Conservation (phyloP, 30 jellyfish, hydroid and myxozoan species). For the Kudoa iwatai region DNA sequence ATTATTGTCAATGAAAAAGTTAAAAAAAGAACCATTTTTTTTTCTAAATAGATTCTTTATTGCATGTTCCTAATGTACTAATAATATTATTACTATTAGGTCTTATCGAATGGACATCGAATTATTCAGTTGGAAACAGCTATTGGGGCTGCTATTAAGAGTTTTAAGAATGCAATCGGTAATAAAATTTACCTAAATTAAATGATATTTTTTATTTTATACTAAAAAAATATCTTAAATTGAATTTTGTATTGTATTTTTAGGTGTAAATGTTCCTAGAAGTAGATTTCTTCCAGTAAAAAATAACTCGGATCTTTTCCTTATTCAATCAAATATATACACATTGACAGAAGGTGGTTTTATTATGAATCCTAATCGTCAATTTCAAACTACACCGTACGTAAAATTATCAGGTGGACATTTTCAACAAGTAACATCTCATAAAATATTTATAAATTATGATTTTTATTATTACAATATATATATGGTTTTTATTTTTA, state of each 20-base stretch:
- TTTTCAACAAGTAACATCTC: slow-evolving; percentile 18
- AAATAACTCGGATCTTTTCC: slow-evolving; percentile 32
- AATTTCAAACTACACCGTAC: slow-evolving; percentile 32
- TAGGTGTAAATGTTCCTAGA: slow-evolving; percentile 80
- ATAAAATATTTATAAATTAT: too few relatives aligned
- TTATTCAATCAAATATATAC: slow-evolving; percentile 45
- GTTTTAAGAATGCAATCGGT: slow-evolving; percentile 47
- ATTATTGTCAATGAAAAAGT: slow-evolving; percentile 34
- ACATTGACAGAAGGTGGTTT: slow-evolving; percentile 30
- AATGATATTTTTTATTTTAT: too few relatives aligned
- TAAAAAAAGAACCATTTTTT: too few relatives aligned
- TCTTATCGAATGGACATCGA: slow-evolving; percentile 27
- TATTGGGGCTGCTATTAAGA: slow-evolving; percentile 73
- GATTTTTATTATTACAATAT: too few relatives aligned
- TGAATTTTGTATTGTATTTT: background rate
- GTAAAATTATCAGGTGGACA: slow-evolving; percentile 35
- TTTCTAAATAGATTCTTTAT: too few relatives aligned
- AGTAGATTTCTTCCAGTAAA: slow-evolving; percentile 80
- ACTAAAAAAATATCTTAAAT: too few relatives aligned
- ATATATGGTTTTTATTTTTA: background rate
- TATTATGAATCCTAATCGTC: slow-evolving; percentile 26
- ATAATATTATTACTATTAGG: slow-evolving; percentile 3
- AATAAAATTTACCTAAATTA: too few relatives aligned
- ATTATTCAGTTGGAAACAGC: slow-evolving; percentile 75
- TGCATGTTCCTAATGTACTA: too few relatives aligned